Evolutionary conservation across 2,113 vertebrate species (phyloP), one percentile per base, ranked within the genome.

Genomic region (Neodon shergylaensis): DNA sequence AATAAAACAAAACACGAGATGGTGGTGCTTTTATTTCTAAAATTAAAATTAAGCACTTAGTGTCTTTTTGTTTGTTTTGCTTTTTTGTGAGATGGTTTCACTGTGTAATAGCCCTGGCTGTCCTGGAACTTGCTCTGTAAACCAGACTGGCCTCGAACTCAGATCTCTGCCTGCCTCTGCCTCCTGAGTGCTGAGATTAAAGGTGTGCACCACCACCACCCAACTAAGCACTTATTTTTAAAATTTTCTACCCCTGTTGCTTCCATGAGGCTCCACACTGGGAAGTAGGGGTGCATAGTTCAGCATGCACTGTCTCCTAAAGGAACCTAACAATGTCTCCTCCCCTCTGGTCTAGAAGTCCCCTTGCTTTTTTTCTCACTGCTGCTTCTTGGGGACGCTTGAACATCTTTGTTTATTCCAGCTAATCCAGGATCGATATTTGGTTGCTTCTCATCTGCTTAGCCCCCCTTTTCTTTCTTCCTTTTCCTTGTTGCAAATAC

Each of bases 1-100:
- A 74, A 82, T 49, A 88, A 94, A 89, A 89, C 19, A 72, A 95
- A 92, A 87, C 44, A 7, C 49, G 61, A 88, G 76, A 66, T 44
- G 93, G 52, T 13, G 81, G 12, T 63, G 70, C 72, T 84, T 90
- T 44, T 8, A n/a, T 81, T 95, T 85, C 61, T 94, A 93, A 68
- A 91, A 93, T 52, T 94, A 93, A 68, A 91, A 93, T 52, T 72
- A 81, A 88, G 90, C 9, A 42, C 0, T 33, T 83, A 78, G 16
- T 79, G 33, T n/a, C 33, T 54, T 52, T 79, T 33, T 78, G 31
- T 36, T 52, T 9, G 10, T 54, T 77, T 74, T 21, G 26, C 33
- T 49, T 21, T 79, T 36, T 78, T 33, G 44, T 17, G 14, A 33
- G 76, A 9, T 1, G 7, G 47, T 78, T 52, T 78, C 31, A 33